Percentiles rank a stretch among this genome's conserved stretches.
These are phyloP conservation scores for Procavia capensis DNA, from an alignment of 2,113 vertebrate species.

Conservation along the genomic window DNA sequence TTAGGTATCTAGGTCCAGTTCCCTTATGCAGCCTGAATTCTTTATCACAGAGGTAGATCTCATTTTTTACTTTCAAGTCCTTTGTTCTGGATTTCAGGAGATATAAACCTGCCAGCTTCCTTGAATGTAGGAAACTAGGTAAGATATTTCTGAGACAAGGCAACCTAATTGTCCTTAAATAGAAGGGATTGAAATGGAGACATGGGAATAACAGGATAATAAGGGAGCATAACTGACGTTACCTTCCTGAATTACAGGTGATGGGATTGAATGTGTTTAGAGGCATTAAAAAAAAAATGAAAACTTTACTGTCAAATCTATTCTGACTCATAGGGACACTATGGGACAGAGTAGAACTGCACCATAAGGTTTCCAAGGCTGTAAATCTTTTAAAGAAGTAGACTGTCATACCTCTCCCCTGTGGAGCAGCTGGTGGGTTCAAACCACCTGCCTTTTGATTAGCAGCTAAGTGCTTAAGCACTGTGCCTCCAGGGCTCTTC, in stretches of 20 bases:
- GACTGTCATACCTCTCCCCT: not conserved
- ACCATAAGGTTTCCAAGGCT: not conserved
- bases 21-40: not conserved
- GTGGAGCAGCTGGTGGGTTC: not conserved
- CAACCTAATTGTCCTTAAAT: not conserved
- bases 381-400: not conserved
- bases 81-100: not conserved
- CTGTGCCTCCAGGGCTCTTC: not conserved
- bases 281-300: not conserved
- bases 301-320: not conserved
- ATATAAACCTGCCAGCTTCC: not conserved
- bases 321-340: not conserved
- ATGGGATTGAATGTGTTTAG: not conserved
- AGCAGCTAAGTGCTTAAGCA: not conserved
- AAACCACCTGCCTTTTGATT: not conserved
- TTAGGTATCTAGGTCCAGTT: not conserved
- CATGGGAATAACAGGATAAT: not conserved
- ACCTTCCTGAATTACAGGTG: not conserved
- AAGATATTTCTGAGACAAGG: conserved; percentile 11
- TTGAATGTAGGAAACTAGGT: not conserved
- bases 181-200: not conserved
- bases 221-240: not conserved
- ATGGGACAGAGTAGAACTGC: too few relatives aligned
- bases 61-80: not conserved
- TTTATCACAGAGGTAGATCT: not conserved